phyloP scores from a whole-genome alignment of 2,113 vertebrate species.

The Peromyscus polionotus region DNA sequence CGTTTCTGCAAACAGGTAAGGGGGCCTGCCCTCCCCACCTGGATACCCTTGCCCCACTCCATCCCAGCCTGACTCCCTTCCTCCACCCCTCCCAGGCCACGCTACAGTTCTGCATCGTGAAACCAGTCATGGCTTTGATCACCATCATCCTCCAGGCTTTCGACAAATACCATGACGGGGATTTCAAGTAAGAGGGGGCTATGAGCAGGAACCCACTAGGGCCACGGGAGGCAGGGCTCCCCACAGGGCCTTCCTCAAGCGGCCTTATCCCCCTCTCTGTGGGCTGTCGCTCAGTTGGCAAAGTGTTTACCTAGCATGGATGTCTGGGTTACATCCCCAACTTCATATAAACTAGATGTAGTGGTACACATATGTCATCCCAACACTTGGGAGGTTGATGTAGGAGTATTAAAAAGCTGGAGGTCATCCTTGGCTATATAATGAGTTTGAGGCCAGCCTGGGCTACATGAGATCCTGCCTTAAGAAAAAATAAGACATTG shows the following conservation, averaged over 20 bases:
- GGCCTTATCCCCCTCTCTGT: no score
- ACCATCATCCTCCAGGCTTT: constrained; percentile 97
- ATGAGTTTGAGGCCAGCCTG: neutral
- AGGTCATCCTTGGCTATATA: neutral
- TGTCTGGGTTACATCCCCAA: neutral
- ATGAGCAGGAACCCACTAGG: no score
- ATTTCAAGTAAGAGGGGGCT: constrained; percentile 94
- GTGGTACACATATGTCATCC: neutral
- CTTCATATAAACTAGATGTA: neutral
- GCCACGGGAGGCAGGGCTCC: neutral
- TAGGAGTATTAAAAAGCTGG: neutral
- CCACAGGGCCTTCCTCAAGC: neutral
- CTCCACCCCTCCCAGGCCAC: constrained; percentile 89
- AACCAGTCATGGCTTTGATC: constrained; percentile 95
- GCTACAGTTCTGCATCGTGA: constrained; percentile 98
- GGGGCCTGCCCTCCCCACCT: neutral
- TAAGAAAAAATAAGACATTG: neutral
- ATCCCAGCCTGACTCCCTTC: no score
- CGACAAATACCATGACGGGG: constrained; percentile 96
- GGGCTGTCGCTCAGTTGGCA: neutral
- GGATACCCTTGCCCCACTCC: neutral
- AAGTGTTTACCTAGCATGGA: no score
- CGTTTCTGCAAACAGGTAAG: constrained; percentile 98
- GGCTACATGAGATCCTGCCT: neutral
- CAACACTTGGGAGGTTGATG: neutral